These are phyloP conservation scores for Scartelaos histophorus DNA, from an alignment of 2,113 vertebrate species.

Conservation along the genomic window DNA sequence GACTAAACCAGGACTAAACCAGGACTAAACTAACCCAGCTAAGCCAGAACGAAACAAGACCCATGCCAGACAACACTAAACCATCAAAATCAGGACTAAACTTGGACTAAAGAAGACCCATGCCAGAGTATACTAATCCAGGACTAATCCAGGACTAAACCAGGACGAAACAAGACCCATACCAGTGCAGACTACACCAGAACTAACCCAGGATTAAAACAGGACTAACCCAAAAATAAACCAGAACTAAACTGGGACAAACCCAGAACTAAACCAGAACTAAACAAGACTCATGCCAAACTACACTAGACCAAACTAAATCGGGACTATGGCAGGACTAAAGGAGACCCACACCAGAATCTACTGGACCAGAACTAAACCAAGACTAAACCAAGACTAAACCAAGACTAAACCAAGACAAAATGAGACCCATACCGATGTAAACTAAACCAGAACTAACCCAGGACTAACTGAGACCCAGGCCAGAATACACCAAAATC, in stretches of 20 bases:
- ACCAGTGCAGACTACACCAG: background rate
- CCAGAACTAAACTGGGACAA: background rate
- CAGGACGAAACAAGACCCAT: background rate
- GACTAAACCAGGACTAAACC: background rate
- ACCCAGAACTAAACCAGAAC: background rate
- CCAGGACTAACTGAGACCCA: background rate
- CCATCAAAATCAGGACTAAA: background rate
- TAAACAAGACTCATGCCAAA: background rate
- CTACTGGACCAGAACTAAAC: background rate
- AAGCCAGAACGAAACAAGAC: no score
- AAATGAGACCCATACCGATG: background rate
- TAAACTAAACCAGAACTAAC: background rate
- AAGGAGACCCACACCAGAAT: background rate
- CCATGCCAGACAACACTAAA: no score
- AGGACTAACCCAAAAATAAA: background rate
- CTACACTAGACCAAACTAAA: background rate
- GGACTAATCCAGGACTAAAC: background rate
- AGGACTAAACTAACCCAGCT: background rate
- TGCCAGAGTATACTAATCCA: background rate
- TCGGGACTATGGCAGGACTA: background rate
- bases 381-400: background rate
- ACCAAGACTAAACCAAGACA: background rate
- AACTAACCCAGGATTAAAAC: background rate
- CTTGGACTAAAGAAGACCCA: background rate
- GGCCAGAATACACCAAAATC: no score